phyloP scores from a whole-genome alignment of 2,888 invertebrate genomes.

The Allacma fusca region DNA sequence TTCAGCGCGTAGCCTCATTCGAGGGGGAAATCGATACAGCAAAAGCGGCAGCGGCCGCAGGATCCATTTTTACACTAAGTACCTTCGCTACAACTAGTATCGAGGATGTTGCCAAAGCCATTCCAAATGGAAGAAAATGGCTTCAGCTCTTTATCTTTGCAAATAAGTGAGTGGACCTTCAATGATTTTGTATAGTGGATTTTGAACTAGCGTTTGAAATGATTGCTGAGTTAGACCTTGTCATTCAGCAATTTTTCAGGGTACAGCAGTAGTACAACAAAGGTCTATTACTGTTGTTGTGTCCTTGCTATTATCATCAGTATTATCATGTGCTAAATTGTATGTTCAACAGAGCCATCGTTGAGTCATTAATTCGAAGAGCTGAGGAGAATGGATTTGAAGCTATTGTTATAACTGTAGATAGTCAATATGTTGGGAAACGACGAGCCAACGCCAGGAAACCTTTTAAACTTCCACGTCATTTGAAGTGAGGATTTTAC shows the following conservation, averaged over 20 bases:
- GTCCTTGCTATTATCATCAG: too few species aligned
- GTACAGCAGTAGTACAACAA: too few species aligned
- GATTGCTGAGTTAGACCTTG: not conserved
- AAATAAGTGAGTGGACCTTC: slow-evolving; percentile 71
- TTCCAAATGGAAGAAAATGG: slow-evolving; percentile 83
- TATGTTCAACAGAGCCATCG: slow-evolving; percentile 71
- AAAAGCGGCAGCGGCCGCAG: slow-evolving; percentile 77
- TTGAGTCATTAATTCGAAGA: slow-evolving; percentile 74
- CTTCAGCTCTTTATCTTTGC: slow-evolving; percentile 91
- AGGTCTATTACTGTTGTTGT: too few species aligned
- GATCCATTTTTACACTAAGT: slow-evolving; percentile 81
- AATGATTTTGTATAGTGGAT: too few species aligned
- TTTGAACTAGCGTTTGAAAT: too few species aligned
- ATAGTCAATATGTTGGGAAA: slow-evolving; percentile 86
- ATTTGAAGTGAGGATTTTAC: slow-evolving; percentile 46
- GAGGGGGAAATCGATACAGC: slow-evolving; percentile 86
- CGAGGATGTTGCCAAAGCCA: slow-evolving; percentile 83
- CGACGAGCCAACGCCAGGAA: slow-evolving; percentile 64
- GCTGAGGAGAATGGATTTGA: slow-evolving; percentile 85
- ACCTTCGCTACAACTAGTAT: slow-evolving; percentile 87
- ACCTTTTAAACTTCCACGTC: slow-evolving; percentile 52
- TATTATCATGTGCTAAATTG: too few species aligned
- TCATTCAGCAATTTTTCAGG: too few species aligned
- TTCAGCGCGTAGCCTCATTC: slow-evolving; percentile 89
- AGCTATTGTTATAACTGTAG: slow-evolving; percentile 86